Evolutionary conservation across 2,797 vertebrate species (phyloP).

Genomic region (Discoglossus pictus): DNA sequence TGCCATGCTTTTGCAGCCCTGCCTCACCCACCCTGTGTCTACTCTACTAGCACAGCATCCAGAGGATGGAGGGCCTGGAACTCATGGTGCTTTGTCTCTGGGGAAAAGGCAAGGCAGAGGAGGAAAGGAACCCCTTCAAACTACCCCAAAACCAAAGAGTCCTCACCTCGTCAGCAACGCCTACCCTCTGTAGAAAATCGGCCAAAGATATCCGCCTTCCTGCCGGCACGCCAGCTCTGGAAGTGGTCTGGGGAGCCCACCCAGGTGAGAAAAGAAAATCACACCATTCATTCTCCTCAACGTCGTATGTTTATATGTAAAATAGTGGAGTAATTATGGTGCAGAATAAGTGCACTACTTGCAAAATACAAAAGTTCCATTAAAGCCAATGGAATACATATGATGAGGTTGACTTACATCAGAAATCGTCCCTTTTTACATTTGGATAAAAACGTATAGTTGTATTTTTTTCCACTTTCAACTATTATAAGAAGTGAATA

Average conservation of each 20-base stretch:
- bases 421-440: no score
- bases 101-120: slow-evolving; percentile 77
- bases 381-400: no score
- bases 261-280: slow-evolving; percentile 73
- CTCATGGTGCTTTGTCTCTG: slow-evolving; percentile 76
- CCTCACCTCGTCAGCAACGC: slow-evolving; percentile 85
- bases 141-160: slow-evolving; percentile 85
- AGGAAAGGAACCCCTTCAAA: slow-evolving; percentile 81
- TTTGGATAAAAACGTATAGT: no score
- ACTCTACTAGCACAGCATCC: slow-evolving; percentile 77
- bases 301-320: no score
- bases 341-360: no score
- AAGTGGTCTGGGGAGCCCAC: slow-evolving; percentile 97
- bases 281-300: no score
- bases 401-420: no score
- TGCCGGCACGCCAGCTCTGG: slow-evolving; percentile 91
- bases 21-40: slow-evolving; percentile 79
- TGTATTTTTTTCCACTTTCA: no score
- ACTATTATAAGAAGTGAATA: no score
- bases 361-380: no score
- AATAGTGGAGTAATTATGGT: no score
- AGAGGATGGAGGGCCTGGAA: slow-evolving; percentile 67
- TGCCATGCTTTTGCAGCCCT: slow-evolving; percentile 81
- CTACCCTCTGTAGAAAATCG: slow-evolving; percentile 87
- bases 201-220: slow-evolving; percentile 83